Evolutionary conservation across 2,888 invertebrate genomes (phyloP), one percentile per base, ranked within the genome.

Genomic region (Trichogramma dendrolimi): DNA sequence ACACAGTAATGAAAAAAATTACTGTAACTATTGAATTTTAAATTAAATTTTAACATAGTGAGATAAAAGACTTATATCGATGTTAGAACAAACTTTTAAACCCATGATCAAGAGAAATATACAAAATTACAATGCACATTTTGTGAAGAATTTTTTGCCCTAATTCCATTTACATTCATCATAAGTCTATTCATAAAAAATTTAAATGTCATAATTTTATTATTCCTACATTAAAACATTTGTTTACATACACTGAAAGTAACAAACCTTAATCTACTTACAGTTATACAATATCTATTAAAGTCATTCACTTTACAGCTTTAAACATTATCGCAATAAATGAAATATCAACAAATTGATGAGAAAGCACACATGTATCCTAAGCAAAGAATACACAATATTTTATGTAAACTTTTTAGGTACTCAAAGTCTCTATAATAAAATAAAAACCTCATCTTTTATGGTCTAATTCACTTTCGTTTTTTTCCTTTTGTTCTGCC

Each of bases 401-500:
- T 49, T 47, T 49, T 27, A 4, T 46, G 49, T 44, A 10, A 49
- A 53, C 11, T 55, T 57, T 39, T 43, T 60, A 60, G 43, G 49
- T 58, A 51, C 46, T 44, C 11, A 38, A 55, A 53, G 46, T 58
- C 38, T 58, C 27, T 44, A 58, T 62, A 53, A 10, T 43, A 42
- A 60, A 46, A 50, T 57, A 47, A 57, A 60, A 48, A n/a, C 10
- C 38, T 6, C 27, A 51, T 27, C 5, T 6, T 39, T 10, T 40
- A 52, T 38, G 39, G 4, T 38, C 4, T 52, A 38, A 66, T 67
- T 77, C 73, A 80, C 69, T 80, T 80, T 55, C 80, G 74, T 64
- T 79, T 80, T 66, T 80, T 79, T 69, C 80, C 80, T 71, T 80
- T 80, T 63, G 80, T 79, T 63, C 80, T 72, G 42, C 80, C 80